Base-by-base conservation (phyloP, 92 coral and sea anemone species). In the Palythoa grandis region DNA sequence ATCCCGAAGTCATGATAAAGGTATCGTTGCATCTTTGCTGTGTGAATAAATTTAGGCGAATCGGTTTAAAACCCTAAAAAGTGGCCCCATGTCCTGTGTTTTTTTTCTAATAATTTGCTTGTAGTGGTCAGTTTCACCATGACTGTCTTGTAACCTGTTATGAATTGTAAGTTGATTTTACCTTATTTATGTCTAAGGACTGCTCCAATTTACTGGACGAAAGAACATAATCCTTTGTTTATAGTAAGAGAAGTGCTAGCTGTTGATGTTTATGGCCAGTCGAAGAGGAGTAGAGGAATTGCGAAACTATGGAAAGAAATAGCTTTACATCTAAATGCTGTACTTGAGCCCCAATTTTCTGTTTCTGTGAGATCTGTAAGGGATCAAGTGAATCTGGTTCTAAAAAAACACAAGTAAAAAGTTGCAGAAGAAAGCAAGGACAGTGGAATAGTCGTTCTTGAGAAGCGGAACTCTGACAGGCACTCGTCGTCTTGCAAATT, bases 341-440 rank as follows among this genome's bases (percentile, higher is more conserved):
- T 78, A 19, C 5, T 61, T 9, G 65, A 52, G 15, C 88, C 86
- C 13, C 12, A 15, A 52, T 88, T 88, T 60, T 35, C 72, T 14
- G 91, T 88, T 40, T 22, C 85, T 69, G 23, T 22, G 19, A 88
- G 88, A 40, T 88, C 91, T 3, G 88, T 88, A 7, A 83, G 86
- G 23, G 82, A 88, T 58, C 58, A 85, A 15, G 52, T 71, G 38
- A 71, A 35, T 23, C 3, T 71, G 52, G 76, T 71, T 13, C 76
- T 85, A 3, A 79, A 85, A 35, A 89, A 89, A 37, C 35, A 89
- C 56, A 85, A 89, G 50, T 85, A 74, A 29, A 52, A 67, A 10
- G 47, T 85, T 12, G 50, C 68, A 16, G 92, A 89, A n/a, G 92
- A 89, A 85, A 52, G n/a, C 4, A 89, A 89, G 73, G 88, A 83